A percentile compares a stretch with the other conserved stretches of the same genome.
Evolutionary conservation across 2,888 invertebrate genomes (phyloP).

Genomic region (Amphiduros pacificus): DNA sequence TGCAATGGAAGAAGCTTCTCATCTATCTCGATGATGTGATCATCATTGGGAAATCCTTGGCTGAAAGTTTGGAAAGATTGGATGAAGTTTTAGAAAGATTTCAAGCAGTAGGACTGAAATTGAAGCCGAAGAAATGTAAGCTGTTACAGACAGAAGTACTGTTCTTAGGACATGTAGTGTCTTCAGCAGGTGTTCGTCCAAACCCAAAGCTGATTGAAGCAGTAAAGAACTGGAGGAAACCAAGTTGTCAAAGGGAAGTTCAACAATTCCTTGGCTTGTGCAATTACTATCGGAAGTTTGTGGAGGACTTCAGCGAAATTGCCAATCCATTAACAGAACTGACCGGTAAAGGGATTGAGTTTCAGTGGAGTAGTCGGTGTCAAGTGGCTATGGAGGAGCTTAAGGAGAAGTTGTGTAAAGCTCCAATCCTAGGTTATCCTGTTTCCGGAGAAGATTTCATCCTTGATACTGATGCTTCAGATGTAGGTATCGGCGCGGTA

Average conservation of each 20-base stretch:
- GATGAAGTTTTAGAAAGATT: not conserved
- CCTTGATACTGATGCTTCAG: not conserved
- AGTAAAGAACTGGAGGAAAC: not conserved
- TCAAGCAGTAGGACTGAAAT: not conserved
- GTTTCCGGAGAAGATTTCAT: not conserved
- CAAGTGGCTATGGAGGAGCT: not conserved
- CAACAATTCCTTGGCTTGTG: not conserved
- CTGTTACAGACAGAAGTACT: not conserved
- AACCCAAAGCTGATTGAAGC: not conserved
- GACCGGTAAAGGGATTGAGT: not conserved
- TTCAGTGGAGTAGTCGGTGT: not conserved
- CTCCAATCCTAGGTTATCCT: not conserved
- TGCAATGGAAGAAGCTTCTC: not conserved
- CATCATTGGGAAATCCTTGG: not conserved
- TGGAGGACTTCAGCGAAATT: not conserved
- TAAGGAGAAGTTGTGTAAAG: not conserved
- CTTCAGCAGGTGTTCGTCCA: not conserved
- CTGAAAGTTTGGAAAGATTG: not conserved
- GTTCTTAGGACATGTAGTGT: not conserved
- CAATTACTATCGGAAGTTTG: not conserved
- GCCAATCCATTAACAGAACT: not conserved
- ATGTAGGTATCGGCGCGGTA: not conserved
- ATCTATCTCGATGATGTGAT: not conserved
- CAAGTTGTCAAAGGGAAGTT: not conserved
- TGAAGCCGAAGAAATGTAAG: slow-evolving; percentile 1